These are phyloP conservation scores for Carassius carassius DNA, from an alignment of 2,113 vertebrate species.

Conservation along the genomic window DNA sequence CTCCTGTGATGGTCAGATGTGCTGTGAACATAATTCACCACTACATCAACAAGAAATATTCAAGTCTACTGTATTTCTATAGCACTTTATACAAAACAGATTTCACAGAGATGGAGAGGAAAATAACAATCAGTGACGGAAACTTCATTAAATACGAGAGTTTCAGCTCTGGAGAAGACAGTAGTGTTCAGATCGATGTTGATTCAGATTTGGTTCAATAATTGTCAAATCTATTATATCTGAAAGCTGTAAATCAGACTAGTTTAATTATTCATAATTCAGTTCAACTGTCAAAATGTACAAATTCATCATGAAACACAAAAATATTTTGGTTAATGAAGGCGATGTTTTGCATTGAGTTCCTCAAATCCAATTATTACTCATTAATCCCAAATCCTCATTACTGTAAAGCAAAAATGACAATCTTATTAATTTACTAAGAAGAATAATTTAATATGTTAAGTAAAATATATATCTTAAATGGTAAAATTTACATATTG, in stretches of 20 bases:
- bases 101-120: too few species aligned
- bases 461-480: not conserved
- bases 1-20: not conserved
- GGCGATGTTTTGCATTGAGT: not conserved
- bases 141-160: too few species aligned
- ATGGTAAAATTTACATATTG: not conserved
- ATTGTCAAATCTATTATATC: too few species aligned
- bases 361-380: too few species aligned
- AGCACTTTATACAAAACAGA: not conserved
- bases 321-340: not conserved
- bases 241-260: too few species aligned
- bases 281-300: too few species aligned
- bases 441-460: not conserved
- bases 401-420: not conserved
- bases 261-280: not conserved
- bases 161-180: too few species aligned
- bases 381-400: too few species aligned
- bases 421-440: too few species aligned
- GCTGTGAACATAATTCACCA: not conserved
- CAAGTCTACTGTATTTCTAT: not conserved
- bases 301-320: not conserved
- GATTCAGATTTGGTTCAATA: too few species aligned
- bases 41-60: not conserved
- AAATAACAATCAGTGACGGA: not conserved
- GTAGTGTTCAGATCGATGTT: too few species aligned